Conservation (phyloP, 1,140 invertebrate species). For the Andrena cerasifolii region DNA sequence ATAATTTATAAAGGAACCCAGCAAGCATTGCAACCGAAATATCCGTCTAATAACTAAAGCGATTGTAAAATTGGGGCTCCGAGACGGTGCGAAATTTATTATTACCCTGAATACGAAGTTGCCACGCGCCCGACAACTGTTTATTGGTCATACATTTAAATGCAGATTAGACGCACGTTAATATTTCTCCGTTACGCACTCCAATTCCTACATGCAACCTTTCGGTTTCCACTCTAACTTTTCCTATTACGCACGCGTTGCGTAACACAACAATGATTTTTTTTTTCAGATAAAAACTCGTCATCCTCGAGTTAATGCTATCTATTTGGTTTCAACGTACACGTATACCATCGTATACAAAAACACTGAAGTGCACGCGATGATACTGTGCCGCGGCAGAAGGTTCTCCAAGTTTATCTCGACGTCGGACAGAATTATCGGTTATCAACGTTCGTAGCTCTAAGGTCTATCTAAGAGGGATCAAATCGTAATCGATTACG, state of each 20-base stretch:
- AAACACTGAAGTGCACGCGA: not conserved
- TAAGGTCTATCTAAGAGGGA: slow-evolving; percentile 13
- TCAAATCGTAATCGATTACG: slow-evolving; percentile 8
- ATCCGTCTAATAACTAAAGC: not conserved
- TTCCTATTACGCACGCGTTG: slow-evolving; percentile 1
- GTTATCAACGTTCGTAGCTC: slow-evolving; percentile 21
- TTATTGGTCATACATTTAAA: not conserved
- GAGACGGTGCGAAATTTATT: not conserved
- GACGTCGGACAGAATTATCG: not conserved
- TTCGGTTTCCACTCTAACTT: not conserved
- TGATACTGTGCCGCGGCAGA: not conserved
- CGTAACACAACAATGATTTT: not conserved
- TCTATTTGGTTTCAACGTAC: slow-evolving; percentile 16
- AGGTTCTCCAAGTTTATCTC: slow-evolving; percentile 3
- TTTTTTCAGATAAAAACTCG: slow-evolving; percentile 5
- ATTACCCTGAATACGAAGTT: slow-evolving; percentile 12
- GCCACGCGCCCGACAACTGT: not conserved
- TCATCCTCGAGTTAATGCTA: not conserved
- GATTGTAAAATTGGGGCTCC: not conserved
- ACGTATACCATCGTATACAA: slow-evolving; percentile 18
- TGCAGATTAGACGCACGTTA: not conserved
- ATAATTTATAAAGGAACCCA: slow-evolving; percentile 29
- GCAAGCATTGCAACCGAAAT: not conserved
- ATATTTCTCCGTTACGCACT: not conserved
- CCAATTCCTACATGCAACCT: not conserved